Percentiles rank a stretch among this genome's conserved stretches.
Evolutionary conservation across 2,888 invertebrate genomes (phyloP).

Genomic region (Tenthredo livida): DNA sequence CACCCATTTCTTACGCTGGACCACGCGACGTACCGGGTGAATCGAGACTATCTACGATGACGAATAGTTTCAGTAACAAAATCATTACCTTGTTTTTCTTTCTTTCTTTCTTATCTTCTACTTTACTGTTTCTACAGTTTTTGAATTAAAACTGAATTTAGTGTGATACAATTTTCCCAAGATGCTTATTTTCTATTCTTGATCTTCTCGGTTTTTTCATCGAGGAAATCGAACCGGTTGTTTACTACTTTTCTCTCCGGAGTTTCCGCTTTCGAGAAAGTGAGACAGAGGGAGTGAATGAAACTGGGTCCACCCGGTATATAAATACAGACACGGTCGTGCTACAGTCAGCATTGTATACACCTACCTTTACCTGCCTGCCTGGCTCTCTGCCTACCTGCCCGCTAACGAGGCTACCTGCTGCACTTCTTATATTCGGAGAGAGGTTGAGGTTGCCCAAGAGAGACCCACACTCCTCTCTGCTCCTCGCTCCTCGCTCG

Average conservation of each 20-base stretch:
- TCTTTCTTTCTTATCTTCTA: background rate
- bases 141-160: background rate
- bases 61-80: background rate
- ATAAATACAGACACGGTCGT: conserved; percentile 66
- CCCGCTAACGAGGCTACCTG: conserved; percentile 77
- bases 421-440: conserved; percentile 75
- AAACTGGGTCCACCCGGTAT: conserved; percentile 70
- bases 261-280: background rate
- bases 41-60: conserved; percentile 29
- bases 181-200: background rate
- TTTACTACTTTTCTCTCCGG: background rate
- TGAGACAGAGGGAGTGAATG: background rate
- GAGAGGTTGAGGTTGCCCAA: conserved; percentile 67
- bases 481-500: conserved; percentile 57
- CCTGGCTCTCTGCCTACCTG: conserved; percentile 72
- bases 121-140: background rate
- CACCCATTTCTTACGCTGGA: conserved; percentile 74
- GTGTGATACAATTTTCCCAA: background rate
- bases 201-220: background rate
- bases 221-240: background rate
- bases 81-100: background rate
- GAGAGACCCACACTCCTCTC: conserved; percentile 55
- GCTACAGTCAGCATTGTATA: conserved; percentile 71
- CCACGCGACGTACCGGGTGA: conserved; percentile 58
- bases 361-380: conserved; percentile 64